Evolutionary conservation across 1,140 invertebrate species (phyloP).

Genomic region (Phortica variegata): DNA sequence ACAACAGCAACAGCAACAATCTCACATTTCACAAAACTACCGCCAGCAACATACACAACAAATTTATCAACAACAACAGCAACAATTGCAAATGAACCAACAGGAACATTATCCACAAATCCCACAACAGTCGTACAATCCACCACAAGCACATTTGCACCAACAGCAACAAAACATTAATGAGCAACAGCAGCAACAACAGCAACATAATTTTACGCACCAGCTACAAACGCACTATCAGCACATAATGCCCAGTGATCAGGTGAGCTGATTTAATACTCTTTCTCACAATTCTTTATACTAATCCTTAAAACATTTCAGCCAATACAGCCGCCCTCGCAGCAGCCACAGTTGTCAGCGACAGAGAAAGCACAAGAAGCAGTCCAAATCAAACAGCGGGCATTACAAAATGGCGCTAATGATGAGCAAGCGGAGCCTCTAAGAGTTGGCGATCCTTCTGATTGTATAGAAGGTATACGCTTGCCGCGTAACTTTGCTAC

Average conservation of each 20-base stretch:
- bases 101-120: slow-evolving; percentile 9
- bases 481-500: slow-evolving; percentile 45
- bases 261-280: no score
- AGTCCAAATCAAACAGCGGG: slow-evolving; percentile 8
- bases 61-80: slow-evolving; percentile 29
- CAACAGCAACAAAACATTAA: slow-evolving; percentile 9
- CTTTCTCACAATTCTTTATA: no score
- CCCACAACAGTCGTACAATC: slow-evolving; percentile 4
- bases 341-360: not conserved
- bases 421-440: not conserved
- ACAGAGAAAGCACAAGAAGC: not conserved
- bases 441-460: slow-evolving; percentile 25
- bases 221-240: not conserved
- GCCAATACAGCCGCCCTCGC: not conserved
- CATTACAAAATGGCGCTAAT: slow-evolving; percentile 24
- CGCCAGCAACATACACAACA: slow-evolving; percentile 6
- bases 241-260: not conserved
- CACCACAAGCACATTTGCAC: slow-evolving; percentile 8
- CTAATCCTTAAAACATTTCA: no score
- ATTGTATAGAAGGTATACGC: slow-evolving; percentile 28
- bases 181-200: slow-evolving; percentile 8
- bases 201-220: not conserved
- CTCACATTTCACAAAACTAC: slow-evolving; percentile 6
- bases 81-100: slow-evolving; percentile 9
- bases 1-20: slow-evolving; percentile 27